Evolutionary conservation across 2,113 vertebrate genomes (phyloP), one percentile per base, ranked within the genome.

Genomic region (Sclerurus mexicanus): DNA sequence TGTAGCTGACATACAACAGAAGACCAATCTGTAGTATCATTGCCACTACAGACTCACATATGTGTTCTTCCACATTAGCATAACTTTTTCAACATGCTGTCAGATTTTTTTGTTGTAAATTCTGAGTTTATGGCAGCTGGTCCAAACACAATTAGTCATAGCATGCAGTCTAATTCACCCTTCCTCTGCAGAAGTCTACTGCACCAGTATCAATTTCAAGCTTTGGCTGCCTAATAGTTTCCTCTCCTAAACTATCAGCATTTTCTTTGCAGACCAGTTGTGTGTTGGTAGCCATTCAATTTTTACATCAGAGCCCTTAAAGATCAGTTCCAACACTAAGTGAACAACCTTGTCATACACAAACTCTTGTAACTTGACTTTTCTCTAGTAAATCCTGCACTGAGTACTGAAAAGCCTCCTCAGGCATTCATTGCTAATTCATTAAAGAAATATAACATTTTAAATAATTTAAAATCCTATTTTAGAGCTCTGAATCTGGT

Each of bases 401-500:
- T 68, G 74, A 74, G 76, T 93, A 63, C 42, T 96, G 62, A 92
- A 85, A 97, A 94, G 74, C 80, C 77, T 92, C 53, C 47, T 88
- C 47, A 60, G 71, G 72, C 50, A 79, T 33, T 53, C 40, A 56
- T 56, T 92, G 39, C 59, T 94, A 96, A 92, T 94, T 96, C 88
- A 88, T 95, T 96, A 90, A 85, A 95, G 79, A 94, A 95, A 95
- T 83, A 84, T 52, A 93, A 71, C 74, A 68, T 14, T 91, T 95
- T 89, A 87, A 95, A 97, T 96, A 86, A 96, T 95, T 96, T 76
- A 91, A 94, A 83, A 93, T 50, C 72, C 59, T 30, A 30, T 69
- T 78, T 96, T 89, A 73, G 78, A 90, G 39, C 28, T 60, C 66
- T 72, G 83, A 96, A 93, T 81, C 14, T 39, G 49, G 8, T 64